A percentile compares a stretch with the other conserved stretches of the same genome.
phyloP scores from a whole-genome alignment of 64 coral and sea anemone species.

The Pocillopora damicornis region DNA sequence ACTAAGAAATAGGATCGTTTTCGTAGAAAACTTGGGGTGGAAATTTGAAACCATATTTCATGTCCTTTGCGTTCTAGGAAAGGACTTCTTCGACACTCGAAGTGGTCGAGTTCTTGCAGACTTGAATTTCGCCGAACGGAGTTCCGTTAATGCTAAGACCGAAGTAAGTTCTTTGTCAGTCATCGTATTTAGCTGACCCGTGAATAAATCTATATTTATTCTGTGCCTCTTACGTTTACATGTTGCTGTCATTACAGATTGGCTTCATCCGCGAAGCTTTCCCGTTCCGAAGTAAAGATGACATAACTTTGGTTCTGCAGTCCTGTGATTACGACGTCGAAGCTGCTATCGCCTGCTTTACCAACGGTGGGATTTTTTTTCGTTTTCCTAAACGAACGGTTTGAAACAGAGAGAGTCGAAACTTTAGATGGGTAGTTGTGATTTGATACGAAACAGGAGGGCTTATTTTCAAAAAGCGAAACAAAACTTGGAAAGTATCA shows the following conservation, averaged over 20 bases:
- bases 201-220: slow-evolving; percentile 10
- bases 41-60: neutral
- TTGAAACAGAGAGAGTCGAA: neutral
- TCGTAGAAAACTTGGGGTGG: slow-evolving; percentile 7
- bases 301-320: slow-evolving; percentile 82
- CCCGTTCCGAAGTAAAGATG: slow-evolving; percentile 69
- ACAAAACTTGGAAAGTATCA: neutral
- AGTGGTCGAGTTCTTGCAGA: slow-evolving; percentile 66
- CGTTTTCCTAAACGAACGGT: neutral
- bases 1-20: neutral
- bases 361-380: slow-evolving; percentile 59
- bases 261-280: slow-evolving; percentile 77
- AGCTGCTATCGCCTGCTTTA: slow-evolving; percentile 72
- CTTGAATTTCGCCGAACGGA: slow-evolving; percentile 47
- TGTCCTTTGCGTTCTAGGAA: slow-evolving; percentile 44
- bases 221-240: slow-evolving; percentile 7
- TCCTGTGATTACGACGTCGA: slow-evolving; percentile 80
- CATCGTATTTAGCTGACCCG: neutral
- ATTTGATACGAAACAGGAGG: neutral
- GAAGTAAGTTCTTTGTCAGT: slow-evolving; percentile 50
- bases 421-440: neutral
- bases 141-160: slow-evolving; percentile 56
- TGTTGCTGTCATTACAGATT: slow-evolving; percentile 43
- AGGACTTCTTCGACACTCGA: slow-evolving; percentile 44
- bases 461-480: neutral